These are phyloP conservation scores for Sparidentex hasta DNA, from an alignment of 2,797 vertebrate species.

Conservation along the genomic window DNA sequence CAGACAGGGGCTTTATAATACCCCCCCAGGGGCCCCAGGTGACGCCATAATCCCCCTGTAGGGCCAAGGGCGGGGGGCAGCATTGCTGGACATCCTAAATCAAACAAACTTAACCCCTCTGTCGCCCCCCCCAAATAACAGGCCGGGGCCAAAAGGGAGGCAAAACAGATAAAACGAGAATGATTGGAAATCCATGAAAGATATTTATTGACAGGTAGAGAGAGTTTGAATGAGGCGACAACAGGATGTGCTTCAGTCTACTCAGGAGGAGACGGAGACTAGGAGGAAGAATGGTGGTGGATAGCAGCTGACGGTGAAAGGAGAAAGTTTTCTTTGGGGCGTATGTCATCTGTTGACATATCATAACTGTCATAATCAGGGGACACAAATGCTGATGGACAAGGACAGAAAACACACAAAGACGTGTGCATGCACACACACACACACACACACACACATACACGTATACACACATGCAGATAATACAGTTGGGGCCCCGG, in stretches of 20 bases:
- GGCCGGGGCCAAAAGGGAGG: constrained; percentile 38
- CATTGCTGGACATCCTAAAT: constrained; percentile 76
- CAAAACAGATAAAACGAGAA: constrained; percentile 24
- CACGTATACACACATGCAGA: constrained; percentile 54
- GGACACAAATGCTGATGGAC: constrained; percentile 62
- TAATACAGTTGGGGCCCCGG: constrained; percentile 80
- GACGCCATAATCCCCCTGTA: constrained; percentile 85
- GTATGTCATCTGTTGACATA: constrained; percentile 65
- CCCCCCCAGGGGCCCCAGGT: constrained; percentile 81
- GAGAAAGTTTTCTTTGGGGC: constrained; percentile 46
- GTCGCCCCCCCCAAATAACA: constrained; percentile 52
- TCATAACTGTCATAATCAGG: constrained; percentile 67
- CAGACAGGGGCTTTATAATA: constrained; percentile 86
- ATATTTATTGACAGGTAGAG: not conserved
- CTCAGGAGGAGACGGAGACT: not conserved
- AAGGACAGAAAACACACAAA: constrained; percentile 57
- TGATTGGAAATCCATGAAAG: constrained; percentile 17
- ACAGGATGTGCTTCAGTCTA: not conserved
- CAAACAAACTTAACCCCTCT: constrained; percentile 80
- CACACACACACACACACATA: constrained; percentile 2
- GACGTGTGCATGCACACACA: not conserved
- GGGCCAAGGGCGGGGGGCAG: constrained; percentile 67
- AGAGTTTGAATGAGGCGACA: not conserved
- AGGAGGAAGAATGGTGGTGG: not conserved
- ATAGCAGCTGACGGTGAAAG: constrained; percentile 39